These are phyloP conservation scores for Lateolabrax maculatus DNA, from an alignment of 2,797 vertebrate species.

Conservation along the genomic window DNA sequence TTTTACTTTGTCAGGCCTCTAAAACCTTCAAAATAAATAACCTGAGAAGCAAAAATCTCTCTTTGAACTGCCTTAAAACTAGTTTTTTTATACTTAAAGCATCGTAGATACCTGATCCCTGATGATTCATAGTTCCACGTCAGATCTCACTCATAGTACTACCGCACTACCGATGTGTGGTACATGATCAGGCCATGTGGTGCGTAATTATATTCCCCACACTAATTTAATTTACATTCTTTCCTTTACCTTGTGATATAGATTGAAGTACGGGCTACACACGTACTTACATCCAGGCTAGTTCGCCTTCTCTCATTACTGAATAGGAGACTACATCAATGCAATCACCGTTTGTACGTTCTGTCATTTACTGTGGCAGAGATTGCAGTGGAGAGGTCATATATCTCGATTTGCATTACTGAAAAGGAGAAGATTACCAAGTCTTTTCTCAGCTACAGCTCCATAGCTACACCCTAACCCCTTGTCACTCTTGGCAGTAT, in stretches of 20 bases:
- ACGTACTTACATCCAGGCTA: neutral
- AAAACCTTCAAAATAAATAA: neutral
- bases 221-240: neutral
- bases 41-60: neutral
- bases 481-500: too few species aligned
- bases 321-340: neutral
- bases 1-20: neutral
- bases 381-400: neutral
- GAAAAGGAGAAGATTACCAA: neutral
- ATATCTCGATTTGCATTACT: neutral
- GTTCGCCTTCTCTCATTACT: neutral
- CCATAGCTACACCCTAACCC: too few species aligned
- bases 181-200: neutral
- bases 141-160: neutral
- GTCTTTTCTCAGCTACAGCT: neutral
- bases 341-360: neutral
- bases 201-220: neutral
- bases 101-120: too few species aligned
- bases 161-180: too few species aligned
- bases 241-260: neutral
- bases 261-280: neutral
- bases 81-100: neutral
- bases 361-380: neutral
- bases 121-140: too few species aligned
- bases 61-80: neutral